phyloP scores from a whole-genome alignment of 2,797 vertebrate species.

The Gouania willdenowi region DNA sequence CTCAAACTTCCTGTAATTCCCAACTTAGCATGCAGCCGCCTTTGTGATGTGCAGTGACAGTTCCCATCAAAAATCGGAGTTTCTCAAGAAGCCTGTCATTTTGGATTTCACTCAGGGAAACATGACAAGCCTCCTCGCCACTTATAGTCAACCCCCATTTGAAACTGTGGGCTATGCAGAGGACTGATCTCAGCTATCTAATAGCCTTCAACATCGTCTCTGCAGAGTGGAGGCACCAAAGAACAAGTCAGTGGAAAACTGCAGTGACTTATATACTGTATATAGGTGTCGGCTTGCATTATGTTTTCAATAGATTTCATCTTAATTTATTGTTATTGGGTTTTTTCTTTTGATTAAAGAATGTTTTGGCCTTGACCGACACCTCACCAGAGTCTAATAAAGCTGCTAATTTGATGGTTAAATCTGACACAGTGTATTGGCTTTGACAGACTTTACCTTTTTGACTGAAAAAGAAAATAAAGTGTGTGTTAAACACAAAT shows the following conservation, averaged over 20 bases:
- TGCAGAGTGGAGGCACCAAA: slow-evolving; percentile 20
- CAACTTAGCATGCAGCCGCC: slow-evolving; percentile 28
- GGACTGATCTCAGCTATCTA: slow-evolving; percentile 37
- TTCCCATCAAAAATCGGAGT: slow-evolving; percentile 58
- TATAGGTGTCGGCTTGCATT: too few relatives aligned
- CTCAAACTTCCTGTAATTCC: slow-evolving; percentile 41
- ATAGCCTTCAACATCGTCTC: slow-evolving; percentile 28
- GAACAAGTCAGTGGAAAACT: slow-evolving; percentile 2
- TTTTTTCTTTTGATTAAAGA: too few relatives aligned
- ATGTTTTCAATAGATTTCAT: too few relatives aligned
- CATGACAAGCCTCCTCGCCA: slow-evolving; percentile 51
- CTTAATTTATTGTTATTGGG: too few relatives aligned
- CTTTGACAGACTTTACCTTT: slow-evolving; percentile 9
- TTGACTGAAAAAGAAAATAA: slow-evolving; percentile 31
- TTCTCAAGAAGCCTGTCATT: slow-evolving; percentile 59
- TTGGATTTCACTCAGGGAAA: slow-evolving; percentile 56
- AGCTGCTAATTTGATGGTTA: slow-evolving; percentile 48
- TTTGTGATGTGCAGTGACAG: slow-evolving; percentile 54
- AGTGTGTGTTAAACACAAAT: slow-evolving; percentile 23
- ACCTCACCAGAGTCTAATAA: slow-evolving; percentile 18
- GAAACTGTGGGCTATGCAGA: slow-evolving; percentile 46
- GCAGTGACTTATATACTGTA: too few relatives aligned
- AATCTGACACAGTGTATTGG: slow-evolving; percentile 39
- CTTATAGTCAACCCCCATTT: slow-evolving; percentile 46
- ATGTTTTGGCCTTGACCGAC: slow-evolving; percentile 20